A percentile compares a stretch with the other conserved stretches of the same genome.
Evolutionary conservation across 2,797 vertebrate species (phyloP).

Genomic region (Platyrinchus mystaceus): DNA sequence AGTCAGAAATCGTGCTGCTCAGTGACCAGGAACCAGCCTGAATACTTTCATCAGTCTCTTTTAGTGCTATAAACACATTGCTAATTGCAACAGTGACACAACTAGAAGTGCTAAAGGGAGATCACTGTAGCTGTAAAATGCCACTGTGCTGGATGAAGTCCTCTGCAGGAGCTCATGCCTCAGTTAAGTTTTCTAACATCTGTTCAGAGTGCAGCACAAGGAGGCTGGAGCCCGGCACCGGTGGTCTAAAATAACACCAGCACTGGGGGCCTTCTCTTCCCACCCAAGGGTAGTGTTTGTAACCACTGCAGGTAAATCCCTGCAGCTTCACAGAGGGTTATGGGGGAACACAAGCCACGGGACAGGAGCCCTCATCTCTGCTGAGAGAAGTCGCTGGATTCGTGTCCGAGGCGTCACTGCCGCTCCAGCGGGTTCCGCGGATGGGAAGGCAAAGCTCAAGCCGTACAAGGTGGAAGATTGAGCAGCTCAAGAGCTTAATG

Average conservation of each 20-base stretch:
- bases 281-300: not conserved
- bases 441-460: not conserved
- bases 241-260: not conserved
- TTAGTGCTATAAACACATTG: not conserved
- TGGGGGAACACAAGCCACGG: rapidly evolving
- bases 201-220: not conserved
- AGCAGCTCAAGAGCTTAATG: not conserved
- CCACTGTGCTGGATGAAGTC: not conserved
- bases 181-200: not conserved
- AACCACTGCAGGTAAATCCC: not conserved
- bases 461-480: not conserved
- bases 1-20: not conserved
- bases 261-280: not conserved
- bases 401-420: not conserved
- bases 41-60: not conserved
- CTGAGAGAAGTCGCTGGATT: not conserved
- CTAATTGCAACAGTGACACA: slow-evolving; percentile 44
- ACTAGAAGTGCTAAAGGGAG: not conserved
- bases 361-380: not conserved
- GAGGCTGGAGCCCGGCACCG: not conserved
- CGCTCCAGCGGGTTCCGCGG: rapidly evolving
- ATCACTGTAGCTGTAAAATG: slow-evolving; percentile 42
- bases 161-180: not conserved
- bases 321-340: not conserved
- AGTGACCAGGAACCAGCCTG: not conserved